phyloP scores from a whole-genome alignment of 2,797 vertebrate genomes.

The Nannoperca obscura region DNA sequence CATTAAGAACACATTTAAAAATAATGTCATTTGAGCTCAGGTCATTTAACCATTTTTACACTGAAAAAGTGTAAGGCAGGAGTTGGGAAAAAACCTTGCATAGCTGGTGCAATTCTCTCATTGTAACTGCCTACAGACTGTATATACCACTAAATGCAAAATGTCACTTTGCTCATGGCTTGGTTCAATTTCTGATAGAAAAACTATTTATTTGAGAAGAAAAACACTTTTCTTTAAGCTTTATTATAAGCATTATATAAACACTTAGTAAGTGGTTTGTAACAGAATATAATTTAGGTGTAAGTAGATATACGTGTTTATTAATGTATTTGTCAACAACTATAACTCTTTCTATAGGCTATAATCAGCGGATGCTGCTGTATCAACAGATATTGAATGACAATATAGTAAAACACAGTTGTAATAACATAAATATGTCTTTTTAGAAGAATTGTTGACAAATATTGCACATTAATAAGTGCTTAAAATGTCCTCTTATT shows the following conservation, averaged over 20 bases:
- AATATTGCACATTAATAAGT: neutral
- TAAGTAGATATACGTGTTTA: neutral
- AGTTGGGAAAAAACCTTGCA: slow-evolving; percentile 42
- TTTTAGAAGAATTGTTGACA: neutral
- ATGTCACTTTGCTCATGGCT: slow-evolving; percentile 44
- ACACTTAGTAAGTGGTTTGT: neutral
- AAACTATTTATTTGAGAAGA: slow-evolving; percentile 23
- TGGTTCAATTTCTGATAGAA: slow-evolving; percentile 23
- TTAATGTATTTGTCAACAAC: slow-evolving; percentile 4
- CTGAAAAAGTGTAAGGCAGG: slow-evolving; percentile 62
- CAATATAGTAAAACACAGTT: neutral
- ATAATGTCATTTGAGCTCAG: slow-evolving; percentile 87
- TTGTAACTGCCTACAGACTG: slow-evolving; percentile 10
- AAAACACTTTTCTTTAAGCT: neutral
- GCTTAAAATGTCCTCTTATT: neutral
- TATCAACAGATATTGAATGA: slow-evolving; percentile 15
- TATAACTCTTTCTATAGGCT: neutral
- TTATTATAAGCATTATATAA: neutral
- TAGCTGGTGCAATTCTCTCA: slow-evolving; percentile 35
- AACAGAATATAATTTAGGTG: neutral
- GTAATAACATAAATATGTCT: neutral
- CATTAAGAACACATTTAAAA: slow-evolving; percentile 89
- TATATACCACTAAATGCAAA: slow-evolving; percentile 27
- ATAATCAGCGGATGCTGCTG: neutral
- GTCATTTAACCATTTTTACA: slow-evolving; percentile 87